Evolutionary conservation across 2,797 vertebrate species (phyloP), one percentile per base, ranked within the genome.

Genomic region (Halcyon leucocephala): DNA sequence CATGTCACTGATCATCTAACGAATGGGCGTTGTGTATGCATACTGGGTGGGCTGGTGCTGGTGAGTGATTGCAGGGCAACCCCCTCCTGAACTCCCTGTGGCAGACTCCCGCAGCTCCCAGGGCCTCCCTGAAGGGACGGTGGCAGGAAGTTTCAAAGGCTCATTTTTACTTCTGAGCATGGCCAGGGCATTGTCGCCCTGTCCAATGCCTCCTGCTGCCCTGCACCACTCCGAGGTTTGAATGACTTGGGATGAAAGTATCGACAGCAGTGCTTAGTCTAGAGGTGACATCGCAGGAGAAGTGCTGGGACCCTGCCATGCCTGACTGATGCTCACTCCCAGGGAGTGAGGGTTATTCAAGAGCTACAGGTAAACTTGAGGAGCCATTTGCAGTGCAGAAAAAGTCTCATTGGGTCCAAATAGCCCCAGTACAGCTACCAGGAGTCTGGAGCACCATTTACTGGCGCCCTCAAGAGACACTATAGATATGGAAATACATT

Each of bases 11-110:
- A 26, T 52, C 11, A 10, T n/a, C 11, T 33, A n/a, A 12, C 0
- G 0, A 2, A 10, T 4, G 1, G 4, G 12, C 5, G 28, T 12
- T 14, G 1, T 10, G 6, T 10, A 3, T 21, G 7, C 14, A 6
- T 1, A 6, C 1, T 39, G 14, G 33, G 18, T 5, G n/a, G 71
- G 25, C 22, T 77, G 26, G 28, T 44, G 55, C 7, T 6, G 35
- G 7, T 1, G 1, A 8, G 28, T 0, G 0, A n/a, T 5, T 39
- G 13, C 39, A 65, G 41, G 54, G 12, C 28, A 57, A 2, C 12
- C 25, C 17, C 12, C n/a, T 64, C 29, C 8, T 48, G 37, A 70
- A 41, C 26, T 64, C 22, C 26, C 17, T 4, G 0, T 28, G 29
- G 41, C 12, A 49, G 31, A 44, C 12, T 29, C 22, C 46, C 37